A percentile compares a stretch with the other conserved stretches of the same genome.
These are phyloP conservation scores for Aethes cnicana DNA, from an alignment of 2,888 invertebrate genomes.

Conservation along the genomic window DNA sequence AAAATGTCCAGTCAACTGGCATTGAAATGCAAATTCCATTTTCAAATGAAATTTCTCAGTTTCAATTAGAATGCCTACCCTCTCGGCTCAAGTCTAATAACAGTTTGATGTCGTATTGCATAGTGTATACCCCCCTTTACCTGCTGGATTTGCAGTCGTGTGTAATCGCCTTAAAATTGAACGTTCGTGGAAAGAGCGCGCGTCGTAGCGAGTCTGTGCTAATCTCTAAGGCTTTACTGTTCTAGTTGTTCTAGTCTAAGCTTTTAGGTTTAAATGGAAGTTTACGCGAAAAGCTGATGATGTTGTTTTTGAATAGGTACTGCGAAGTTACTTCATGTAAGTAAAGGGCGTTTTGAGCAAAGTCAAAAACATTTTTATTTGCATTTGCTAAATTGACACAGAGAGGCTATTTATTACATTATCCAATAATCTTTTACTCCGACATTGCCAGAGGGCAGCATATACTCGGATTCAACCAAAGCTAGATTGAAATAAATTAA, in stretches of 20 bases:
- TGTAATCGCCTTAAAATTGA: constrained; percentile 37
- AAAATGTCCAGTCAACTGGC: constrained; percentile 32
- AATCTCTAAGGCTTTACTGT: constrained; percentile 3
- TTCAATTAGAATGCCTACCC: constrained; percentile 51
- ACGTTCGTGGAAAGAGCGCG: constrained; percentile 24
- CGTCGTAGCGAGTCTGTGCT: neutral
- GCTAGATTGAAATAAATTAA: too few species aligned
- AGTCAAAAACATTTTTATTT: too few species aligned
- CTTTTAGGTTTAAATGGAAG: constrained; percentile 15
- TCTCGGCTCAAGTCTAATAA: constrained; percentile 46
- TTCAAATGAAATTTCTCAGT: constrained; percentile 47
- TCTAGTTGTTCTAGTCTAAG: constrained; percentile 9
- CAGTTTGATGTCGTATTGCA: constrained; percentile 45
- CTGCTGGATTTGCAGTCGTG: constrained; percentile 38
- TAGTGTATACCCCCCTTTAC: constrained; percentile 33
- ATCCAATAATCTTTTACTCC: too few species aligned
- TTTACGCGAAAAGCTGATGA: constrained; percentile 4
- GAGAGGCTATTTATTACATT: too few species aligned
- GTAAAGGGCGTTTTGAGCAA: too few species aligned
- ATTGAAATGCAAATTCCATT: constrained; percentile 38
- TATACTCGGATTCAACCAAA: too few species aligned
- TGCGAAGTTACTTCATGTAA: too few species aligned
- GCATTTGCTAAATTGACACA: too few species aligned
- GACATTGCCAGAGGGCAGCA: too few species aligned
- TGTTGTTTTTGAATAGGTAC: neutral